Conservation (phyloP, 2,113 vertebrate species). For the Trichomycterus rosablanca region DNA sequence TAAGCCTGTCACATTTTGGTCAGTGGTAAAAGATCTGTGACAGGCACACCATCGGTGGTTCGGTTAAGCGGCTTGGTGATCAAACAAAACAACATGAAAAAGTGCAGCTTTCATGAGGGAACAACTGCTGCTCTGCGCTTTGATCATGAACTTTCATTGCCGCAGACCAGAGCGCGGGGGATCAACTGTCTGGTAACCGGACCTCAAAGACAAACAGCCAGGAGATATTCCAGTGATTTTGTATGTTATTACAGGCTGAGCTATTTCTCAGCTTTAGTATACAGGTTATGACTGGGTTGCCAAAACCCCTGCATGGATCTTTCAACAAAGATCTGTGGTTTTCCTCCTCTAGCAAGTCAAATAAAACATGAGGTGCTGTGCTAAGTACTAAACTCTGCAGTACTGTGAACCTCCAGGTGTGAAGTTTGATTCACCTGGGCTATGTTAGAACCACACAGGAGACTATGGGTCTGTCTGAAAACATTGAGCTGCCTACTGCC, state of each 20-base stretch:
- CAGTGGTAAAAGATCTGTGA: conserved; percentile 15
- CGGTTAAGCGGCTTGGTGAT: conserved; percentile 19
- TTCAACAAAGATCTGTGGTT: too few species aligned
- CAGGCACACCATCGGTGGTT: conserved; percentile 8
- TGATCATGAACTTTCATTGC: conserved; percentile 26
- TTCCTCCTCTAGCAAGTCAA: too few species aligned
- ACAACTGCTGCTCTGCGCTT: conserved; percentile 25
- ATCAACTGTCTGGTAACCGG: conserved; percentile 10
- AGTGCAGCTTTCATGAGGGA: conserved; percentile 1
- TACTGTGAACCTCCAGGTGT: too few species aligned
- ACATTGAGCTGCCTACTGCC: too few species aligned
- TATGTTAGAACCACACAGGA: too few species aligned
- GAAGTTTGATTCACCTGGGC: too few species aligned
- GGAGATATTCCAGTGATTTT: neutral
- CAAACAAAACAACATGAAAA: conserved; percentile 18
- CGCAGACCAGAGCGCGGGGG: conserved; percentile 8
- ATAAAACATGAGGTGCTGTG: too few species aligned
- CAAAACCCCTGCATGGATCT: neutral
- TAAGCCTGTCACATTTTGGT: conserved; percentile 34
- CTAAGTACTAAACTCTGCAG: too few species aligned
- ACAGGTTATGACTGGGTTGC: too few species aligned
- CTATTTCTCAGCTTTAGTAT: too few species aligned
- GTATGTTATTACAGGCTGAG: conserved; percentile 9
- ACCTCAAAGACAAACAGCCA: conserved; percentile 7
- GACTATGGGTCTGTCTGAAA: too few species aligned